These are phyloP conservation scores for Leptinotarsa juncta DNA, from an alignment of 2,888 invertebrate species.

Conservation along the genomic window DNA sequence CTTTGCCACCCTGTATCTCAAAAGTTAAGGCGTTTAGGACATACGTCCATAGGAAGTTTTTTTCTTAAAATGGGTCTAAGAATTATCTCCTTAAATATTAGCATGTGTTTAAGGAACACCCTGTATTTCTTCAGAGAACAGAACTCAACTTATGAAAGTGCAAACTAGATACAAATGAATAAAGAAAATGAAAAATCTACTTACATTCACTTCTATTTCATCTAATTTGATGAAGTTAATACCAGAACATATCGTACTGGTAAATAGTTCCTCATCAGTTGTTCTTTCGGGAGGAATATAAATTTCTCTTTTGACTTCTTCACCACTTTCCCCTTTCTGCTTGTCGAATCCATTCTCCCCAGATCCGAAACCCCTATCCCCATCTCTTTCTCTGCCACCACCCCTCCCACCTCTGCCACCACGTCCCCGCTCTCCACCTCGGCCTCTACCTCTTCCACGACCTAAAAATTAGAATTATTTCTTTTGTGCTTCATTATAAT, in stretches of 20 bases:
- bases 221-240: conserved; percentile 93
- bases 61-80: no score
- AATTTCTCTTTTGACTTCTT: conserved; percentile 71
- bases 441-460: conserved; percentile 44
- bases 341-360: conserved; percentile 27
- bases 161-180: background rate
- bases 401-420: conserved; percentile 50
- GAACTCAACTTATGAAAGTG: no score
- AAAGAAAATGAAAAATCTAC: conserved; percentile 16
- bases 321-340: conserved; percentile 38
- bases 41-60: no score
- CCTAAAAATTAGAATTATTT: conserved; percentile 20
- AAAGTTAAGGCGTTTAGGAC: no score
- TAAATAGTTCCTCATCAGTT: conserved; percentile 79
- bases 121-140: no score
- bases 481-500: background rate
- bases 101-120: no score
- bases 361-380: conserved; percentile 49
- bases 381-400: conserved; percentile 52
- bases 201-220: conserved; percentile 81
- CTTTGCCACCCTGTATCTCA: no score
- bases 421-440: conserved; percentile 48
- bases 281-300: conserved; percentile 82
- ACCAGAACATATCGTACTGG: conserved; percentile 59
- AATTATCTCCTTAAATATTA: no score